Conservation (phyloP, 1,140 invertebrate species). For the Platorchestia sp. region DNA sequence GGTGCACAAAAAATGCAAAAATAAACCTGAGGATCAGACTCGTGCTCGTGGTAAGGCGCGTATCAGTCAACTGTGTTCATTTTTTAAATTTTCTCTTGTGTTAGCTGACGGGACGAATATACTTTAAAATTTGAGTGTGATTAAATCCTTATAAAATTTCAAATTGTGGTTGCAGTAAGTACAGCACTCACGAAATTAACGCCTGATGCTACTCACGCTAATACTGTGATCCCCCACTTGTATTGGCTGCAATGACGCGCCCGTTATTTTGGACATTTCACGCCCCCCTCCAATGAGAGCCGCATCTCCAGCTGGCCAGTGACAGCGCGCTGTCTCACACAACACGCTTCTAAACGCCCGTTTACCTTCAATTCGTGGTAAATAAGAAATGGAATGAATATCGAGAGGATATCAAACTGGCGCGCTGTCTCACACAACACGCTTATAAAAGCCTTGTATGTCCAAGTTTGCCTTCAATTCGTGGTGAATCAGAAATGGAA, state of each 20-base stretch:
- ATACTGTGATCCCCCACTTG: not conserved
- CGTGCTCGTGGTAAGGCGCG: not conserved
- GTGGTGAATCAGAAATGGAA: not conserved
- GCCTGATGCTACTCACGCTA: not conserved
- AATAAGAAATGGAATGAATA: too few species aligned
- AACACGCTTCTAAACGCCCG: too few species aligned
- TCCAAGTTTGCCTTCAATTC: not conserved
- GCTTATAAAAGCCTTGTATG: too few species aligned
- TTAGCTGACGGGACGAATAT: too few species aligned
- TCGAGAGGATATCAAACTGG: too few species aligned
- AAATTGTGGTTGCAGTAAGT: not conserved
- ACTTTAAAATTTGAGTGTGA: not conserved
- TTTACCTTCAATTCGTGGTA: too few species aligned
- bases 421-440: too few species aligned
- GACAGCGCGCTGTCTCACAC: too few species aligned
- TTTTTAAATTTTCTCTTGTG: not conserved
- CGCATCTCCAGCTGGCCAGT: not conserved
- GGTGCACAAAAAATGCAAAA: not conserved
- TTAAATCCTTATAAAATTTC: not conserved
- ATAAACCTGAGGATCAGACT: not conserved
- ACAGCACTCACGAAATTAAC: not conserved
- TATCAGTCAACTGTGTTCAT: not conserved
- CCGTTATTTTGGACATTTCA: not conserved
- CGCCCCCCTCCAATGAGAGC: not conserved
- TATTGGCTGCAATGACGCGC: not conserved